phyloP scores from a whole-genome alignment of 2,113 vertebrate genomes.

The Desmodus rotundus region DNA sequence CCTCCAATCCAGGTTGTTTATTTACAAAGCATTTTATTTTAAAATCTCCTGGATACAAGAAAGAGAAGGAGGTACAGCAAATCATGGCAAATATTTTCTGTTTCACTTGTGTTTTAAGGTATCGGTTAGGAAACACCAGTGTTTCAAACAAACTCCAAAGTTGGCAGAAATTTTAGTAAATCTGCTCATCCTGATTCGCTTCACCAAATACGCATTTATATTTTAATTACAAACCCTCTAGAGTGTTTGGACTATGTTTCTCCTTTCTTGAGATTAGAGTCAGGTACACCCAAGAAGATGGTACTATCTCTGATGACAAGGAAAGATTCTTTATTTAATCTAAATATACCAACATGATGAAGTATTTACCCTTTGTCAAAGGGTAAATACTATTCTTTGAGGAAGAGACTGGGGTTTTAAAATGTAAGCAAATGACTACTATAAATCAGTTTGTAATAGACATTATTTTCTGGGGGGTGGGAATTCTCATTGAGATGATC shows the following conservation, averaged over 20 bases:
- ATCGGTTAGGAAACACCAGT: constrained; percentile 26
- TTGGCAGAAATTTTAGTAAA: constrained; percentile 22
- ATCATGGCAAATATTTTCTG: constrained; percentile 40
- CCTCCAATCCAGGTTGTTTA: background rate
- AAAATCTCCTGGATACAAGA: background rate
- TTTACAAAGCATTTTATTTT: constrained; percentile 52
- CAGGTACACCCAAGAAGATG: background rate
- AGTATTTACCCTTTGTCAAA: constrained; percentile 10
- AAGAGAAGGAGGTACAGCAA: constrained; percentile 24
- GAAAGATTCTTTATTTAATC: constrained; percentile 14
- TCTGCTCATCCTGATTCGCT: background rate
- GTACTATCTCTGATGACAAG: background rate
- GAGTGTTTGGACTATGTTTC: constrained; percentile 32
- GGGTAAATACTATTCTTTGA: background rate
- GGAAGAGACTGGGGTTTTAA: background rate
- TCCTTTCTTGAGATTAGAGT: background rate
- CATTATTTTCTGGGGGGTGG: background rate
- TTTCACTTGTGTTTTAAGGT: constrained; percentile 28
- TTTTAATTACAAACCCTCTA: constrained; percentile 27
- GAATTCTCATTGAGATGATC: constrained; percentile 38
- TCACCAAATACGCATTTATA: background rate
- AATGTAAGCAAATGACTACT: background rate
- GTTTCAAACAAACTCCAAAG: constrained; percentile 33
- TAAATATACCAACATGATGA: background rate
- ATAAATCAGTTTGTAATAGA: background rate